Conservation (phyloP, 2,797 vertebrate genomes). For the Microctenopoma stevenorrisi region DNA sequence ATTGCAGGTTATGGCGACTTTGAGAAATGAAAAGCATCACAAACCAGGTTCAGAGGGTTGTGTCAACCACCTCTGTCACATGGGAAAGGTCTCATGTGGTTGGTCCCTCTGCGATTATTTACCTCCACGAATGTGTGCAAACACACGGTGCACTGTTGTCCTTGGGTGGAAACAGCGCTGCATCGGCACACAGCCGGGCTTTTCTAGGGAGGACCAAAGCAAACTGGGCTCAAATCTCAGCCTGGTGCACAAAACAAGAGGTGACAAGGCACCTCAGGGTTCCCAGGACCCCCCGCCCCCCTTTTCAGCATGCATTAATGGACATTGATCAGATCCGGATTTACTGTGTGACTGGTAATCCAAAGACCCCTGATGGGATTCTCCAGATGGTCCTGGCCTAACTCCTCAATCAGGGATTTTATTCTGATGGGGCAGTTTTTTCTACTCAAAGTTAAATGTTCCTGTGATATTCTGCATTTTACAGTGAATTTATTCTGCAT, state of each 20-base stretch:
- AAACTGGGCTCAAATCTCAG: constrained; percentile 53
- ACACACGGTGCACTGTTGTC: constrained; percentile 70
- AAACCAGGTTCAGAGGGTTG: background rate
- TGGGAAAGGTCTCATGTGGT: constrained; percentile 21
- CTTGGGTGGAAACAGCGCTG: constrained; percentile 14
- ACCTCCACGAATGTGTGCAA: constrained; percentile 77
- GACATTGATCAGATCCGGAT: constrained; percentile 70
- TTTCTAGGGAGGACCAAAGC: constrained; percentile 4
- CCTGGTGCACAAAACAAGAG: constrained; percentile 42
- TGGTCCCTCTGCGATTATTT: constrained; percentile 84
- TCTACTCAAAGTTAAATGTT: background rate
- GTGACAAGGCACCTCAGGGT: constrained; percentile 51
- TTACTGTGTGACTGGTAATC: constrained; percentile 62
- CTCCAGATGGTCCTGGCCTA: constrained; percentile 64
- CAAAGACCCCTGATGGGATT: constrained; percentile 48
- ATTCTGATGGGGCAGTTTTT: background rate
- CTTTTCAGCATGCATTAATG: constrained; percentile 49
- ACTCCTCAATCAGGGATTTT: constrained; percentile 52
- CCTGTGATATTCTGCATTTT: background rate
- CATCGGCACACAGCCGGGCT: background rate
- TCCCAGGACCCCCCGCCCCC: constrained; percentile 42
- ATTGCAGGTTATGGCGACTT: background rate
- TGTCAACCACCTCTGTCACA: background rate
- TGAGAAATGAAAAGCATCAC: background rate
- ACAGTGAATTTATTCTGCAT: background rate